A percentile compares a stretch with the other conserved stretches of the same genome.
phyloP scores from a whole-genome alignment of 2,888 invertebrate species.

The Andrena praecox region DNA sequence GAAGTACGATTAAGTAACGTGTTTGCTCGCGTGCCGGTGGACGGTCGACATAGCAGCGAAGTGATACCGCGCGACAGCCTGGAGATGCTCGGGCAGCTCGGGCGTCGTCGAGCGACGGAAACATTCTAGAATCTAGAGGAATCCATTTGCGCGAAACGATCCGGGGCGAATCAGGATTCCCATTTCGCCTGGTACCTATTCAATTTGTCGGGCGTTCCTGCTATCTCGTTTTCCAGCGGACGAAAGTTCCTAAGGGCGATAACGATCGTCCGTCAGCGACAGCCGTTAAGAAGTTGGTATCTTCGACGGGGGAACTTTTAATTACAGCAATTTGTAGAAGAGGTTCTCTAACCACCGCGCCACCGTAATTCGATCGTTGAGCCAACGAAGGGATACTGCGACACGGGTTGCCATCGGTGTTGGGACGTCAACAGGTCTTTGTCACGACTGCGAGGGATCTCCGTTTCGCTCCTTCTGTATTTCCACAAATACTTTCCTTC shows the following conservation, averaged over 20 bases:
- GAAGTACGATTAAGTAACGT: constrained; percentile 49
- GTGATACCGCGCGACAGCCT: constrained; percentile 3
- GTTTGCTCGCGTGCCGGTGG: constrained; percentile 45
- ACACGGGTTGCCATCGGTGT: constrained; percentile 21
- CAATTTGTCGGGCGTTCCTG: not conserved
- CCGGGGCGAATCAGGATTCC: not conserved
- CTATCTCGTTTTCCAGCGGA: not conserved
- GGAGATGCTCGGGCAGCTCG: not conserved
- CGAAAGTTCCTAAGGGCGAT: not conserved
- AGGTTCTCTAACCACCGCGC: constrained; percentile 22
- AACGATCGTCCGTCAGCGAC: not conserved
- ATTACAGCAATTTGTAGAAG: not conserved
- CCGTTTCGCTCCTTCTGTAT: not conserved
- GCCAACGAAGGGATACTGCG: constrained; percentile 42
- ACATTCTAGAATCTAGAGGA: not conserved
- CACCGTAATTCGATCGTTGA: constrained; percentile 50
- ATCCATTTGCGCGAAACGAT: not conserved
- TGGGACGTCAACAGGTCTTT: constrained; percentile 58
- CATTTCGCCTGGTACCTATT: not conserved
- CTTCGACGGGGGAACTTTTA: constrained; percentile 3
- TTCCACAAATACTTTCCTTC: not conserved
- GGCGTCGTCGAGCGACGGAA: not conserved
- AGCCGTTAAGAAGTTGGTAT: not conserved
- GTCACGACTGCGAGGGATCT: constrained; percentile 13
- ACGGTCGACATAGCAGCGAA: not conserved